Evolutionary conservation across 2,888 invertebrate species (phyloP).

Genomic region (Scrobipalpa costella): DNA sequence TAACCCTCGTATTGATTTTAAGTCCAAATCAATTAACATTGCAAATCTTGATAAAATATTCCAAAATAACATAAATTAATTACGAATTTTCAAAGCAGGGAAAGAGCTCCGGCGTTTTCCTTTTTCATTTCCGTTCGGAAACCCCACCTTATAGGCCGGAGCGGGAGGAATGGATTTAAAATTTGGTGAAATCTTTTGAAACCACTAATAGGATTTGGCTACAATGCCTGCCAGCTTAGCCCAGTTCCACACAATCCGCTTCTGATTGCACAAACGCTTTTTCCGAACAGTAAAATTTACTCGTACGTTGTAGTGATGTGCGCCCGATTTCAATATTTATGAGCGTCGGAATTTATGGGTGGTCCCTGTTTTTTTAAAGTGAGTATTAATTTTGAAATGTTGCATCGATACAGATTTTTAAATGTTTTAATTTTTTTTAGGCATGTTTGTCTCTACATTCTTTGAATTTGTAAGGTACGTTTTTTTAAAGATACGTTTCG

Average conservation of each 20-base stretch:
- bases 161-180: constrained; percentile 14
- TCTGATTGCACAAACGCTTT: constrained; percentile 75
- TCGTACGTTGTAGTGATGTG: constrained; percentile 16
- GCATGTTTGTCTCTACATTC: too few species aligned
- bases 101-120: not conserved
- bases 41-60: not conserved
- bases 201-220: constrained; percentile 52
- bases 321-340: constrained; percentile 14
- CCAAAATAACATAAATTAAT: constrained; percentile 2
- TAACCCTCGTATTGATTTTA: too few species aligned
- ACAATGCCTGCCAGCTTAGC: constrained; percentile 47
- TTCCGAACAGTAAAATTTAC: constrained; percentile 33
- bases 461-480: too few species aligned
- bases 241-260: constrained; percentile 65
- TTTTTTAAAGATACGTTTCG: too few species aligned
- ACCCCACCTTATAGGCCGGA: not conserved
- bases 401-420: not conserved
- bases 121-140: not conserved
- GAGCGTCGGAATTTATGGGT: not conserved
- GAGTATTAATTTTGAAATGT: not conserved
- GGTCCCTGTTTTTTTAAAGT: not conserved
- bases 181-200: constrained; percentile 38
- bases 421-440: not conserved
- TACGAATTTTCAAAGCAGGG: not conserved
- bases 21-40: not conserved